Evolutionary conservation across 2,888 invertebrate genomes (phyloP).

Genomic region (Limnephilus rhombicus): DNA sequence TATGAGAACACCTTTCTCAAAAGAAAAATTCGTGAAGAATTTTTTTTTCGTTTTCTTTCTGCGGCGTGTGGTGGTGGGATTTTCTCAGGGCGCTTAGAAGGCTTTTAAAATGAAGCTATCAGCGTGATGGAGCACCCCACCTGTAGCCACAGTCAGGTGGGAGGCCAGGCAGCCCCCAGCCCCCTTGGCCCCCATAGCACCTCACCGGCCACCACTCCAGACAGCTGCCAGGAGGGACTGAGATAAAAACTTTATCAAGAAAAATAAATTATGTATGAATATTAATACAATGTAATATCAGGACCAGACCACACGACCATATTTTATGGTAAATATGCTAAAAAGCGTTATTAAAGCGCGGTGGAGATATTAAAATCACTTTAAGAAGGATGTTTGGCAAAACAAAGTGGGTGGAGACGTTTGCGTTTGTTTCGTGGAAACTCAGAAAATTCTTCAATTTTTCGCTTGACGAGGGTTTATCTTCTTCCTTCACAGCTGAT

Average conservation of each 20-base stretch:
- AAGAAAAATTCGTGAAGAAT: not conserved
- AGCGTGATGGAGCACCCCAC: slow-evolving; percentile 62
- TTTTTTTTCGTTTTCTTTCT: not conserved
- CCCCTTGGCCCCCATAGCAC: not conserved
- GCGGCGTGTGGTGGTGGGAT: not conserved
- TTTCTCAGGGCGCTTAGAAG: slow-evolving; percentile 47
- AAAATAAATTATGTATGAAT: slow-evolving; percentile 67
- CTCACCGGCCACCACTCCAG: not conserved
- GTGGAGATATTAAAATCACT: slow-evolving; percentile 53
- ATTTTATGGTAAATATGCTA: slow-evolving; percentile 65
- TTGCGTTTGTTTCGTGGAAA: slow-evolving; percentile 32
- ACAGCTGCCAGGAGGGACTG: slow-evolving; percentile 56
- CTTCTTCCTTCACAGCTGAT: not conserved
- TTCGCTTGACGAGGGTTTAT: slow-evolving; percentile 39
- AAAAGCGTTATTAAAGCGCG: slow-evolving; percentile 62
- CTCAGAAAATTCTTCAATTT: slow-evolving; percentile 9
- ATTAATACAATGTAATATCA: slow-evolving; percentile 66
- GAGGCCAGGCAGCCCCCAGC: not conserved
- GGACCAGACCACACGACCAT: slow-evolving; percentile 60
- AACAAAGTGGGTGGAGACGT: slow-evolving; percentile 49
- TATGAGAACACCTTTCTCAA: not conserved
- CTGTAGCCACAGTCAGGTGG: slow-evolving; percentile 58
- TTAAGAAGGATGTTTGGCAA: slow-evolving; percentile 48
- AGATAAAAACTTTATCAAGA: slow-evolving; percentile 64
- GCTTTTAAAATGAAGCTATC: slow-evolving; percentile 60